phyloP scores from a whole-genome alignment of 2,888 invertebrate species.

The Phymatocera aterrima region DNA sequence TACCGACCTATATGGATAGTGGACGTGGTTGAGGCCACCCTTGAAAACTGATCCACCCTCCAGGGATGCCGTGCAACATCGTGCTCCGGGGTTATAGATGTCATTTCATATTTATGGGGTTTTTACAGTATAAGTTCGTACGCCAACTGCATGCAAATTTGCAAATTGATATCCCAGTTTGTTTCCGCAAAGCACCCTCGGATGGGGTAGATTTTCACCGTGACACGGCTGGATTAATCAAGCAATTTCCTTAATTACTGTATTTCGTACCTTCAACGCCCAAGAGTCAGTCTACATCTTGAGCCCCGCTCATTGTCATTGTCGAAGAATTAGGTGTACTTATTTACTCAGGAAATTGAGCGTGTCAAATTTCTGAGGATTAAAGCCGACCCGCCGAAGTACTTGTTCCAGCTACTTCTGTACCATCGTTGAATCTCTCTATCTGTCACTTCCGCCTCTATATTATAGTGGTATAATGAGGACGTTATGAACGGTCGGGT shows the following conservation, averaged over 20 bases:
- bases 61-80: conserved; percentile 36
- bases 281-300: conserved; percentile 4
- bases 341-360: conserved; percentile 15
- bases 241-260: conserved; percentile 42
- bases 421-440: neutral
- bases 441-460: conserved; percentile 10
- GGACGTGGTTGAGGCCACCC: conserved; percentile 31
- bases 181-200: conserved; percentile 22
- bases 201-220: conserved; percentile 20
- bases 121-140: conserved; percentile 38
- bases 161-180: conserved; percentile 39
- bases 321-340: conserved; percentile 10
- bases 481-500: neutral
- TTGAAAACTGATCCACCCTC: conserved; percentile 42
- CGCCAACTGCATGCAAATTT: conserved; percentile 43
- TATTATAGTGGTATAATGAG: neutral
- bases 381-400: neutral
- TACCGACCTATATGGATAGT: conserved; percentile 13
- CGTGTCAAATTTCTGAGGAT: neutral
- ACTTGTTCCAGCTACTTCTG: neutral
- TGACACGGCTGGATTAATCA: conserved; percentile 37
- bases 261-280: conserved; percentile 26
- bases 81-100: conserved; percentile 32
- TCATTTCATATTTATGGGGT: conserved; percentile 31
- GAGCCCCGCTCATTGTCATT: neutral